A percentile compares a stretch with the other conserved stretches of the same genome.
These are phyloP conservation scores for Lamellibrachia satsuma DNA, from an alignment of 2,888 invertebrate species.

Conservation along the genomic window DNA sequence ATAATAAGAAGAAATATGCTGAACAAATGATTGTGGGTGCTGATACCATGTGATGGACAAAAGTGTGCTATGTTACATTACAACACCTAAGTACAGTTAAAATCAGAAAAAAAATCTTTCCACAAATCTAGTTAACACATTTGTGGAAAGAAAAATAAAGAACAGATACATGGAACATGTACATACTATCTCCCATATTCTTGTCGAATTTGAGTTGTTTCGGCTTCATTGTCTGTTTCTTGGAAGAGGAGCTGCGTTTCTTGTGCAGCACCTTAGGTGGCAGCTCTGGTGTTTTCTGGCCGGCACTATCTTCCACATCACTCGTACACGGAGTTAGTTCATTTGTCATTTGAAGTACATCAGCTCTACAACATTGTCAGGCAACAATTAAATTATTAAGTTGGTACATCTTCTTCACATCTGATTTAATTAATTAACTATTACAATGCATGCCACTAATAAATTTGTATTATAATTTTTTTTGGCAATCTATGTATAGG, in stretches of 20 bases:
- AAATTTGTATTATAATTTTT: no score
- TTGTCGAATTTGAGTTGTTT: constrained; percentile 4
- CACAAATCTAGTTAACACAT: not conserved
- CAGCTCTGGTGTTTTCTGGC: constrained; percentile 1
- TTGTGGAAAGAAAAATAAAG: not conserved
- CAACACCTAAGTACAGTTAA: not conserved
- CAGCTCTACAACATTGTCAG: not conserved
- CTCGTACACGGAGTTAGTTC: not conserved
- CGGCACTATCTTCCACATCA: not conserved
- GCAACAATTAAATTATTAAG: no score
- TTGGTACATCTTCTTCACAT: no score
- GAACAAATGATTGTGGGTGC: not conserved
- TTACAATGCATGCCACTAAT: no score
- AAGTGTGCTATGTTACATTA: not conserved
- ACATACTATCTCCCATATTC: not conserved
- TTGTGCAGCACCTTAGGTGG: not conserved
- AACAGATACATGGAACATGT: not conserved
- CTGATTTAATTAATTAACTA: no score
- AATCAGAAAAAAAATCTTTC: not conserved
- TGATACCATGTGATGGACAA: not conserved
- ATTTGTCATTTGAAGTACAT: not conserved
- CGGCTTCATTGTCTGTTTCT: not conserved
- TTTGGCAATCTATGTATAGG: no score
- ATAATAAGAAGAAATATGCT: no score
- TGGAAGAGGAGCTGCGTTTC: constrained; percentile 5